Evolutionary conservation across 2,888 invertebrate genomes (phyloP), one percentile per base, ranked within the genome.

Genomic region (Thalpophila matura): DNA sequence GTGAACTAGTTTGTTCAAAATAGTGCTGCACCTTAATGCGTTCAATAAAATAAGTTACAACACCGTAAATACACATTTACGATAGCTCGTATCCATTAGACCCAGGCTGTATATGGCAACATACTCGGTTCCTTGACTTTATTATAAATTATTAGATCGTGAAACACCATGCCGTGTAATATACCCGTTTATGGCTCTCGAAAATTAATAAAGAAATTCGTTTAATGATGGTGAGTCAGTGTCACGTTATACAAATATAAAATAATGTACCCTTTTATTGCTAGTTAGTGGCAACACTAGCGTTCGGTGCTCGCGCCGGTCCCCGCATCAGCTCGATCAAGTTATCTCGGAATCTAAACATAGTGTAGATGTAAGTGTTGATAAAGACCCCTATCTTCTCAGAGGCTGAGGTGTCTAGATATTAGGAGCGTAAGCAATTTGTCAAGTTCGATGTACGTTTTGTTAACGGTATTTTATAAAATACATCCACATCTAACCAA

Each of bases 361-460:
- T 81, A 89, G 87, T 84, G 86, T 86, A 91, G 93, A 93, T 93
- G 87, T 82, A 84, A 86, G 85, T 82, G 80, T 77, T 82, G 90
- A 92, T 93, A 93, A 88, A 88, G 85, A 79, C 85, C 81, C 83
- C 86, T 85, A 86, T 90, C 89, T 86, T 84, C 86, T 86, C 85
- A 79, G 81, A 86, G 84, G 85, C 89, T 86, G 89, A 91, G 93
- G 93, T 92, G 93, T 93, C 91, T 89, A 88, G 82, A 89, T 91
- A 91, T 94, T 92, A 91, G 91, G 91, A 93, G 93, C 92, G 91
- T 90, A 91, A 93, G 93, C 91, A 92, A 94, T 94, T 94, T 94
- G 94, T 94, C 93, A 89, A 90, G 90, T 91, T 90, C 89, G 89
- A 89, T 91, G 88, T 89, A 88, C 78, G 89, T 90, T 89, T 87